Percentiles rank a stretch among this genome's conserved stretches.
phyloP scores from a whole-genome alignment of 2,113 vertebrate genomes.

The Petroica traversi region DNA sequence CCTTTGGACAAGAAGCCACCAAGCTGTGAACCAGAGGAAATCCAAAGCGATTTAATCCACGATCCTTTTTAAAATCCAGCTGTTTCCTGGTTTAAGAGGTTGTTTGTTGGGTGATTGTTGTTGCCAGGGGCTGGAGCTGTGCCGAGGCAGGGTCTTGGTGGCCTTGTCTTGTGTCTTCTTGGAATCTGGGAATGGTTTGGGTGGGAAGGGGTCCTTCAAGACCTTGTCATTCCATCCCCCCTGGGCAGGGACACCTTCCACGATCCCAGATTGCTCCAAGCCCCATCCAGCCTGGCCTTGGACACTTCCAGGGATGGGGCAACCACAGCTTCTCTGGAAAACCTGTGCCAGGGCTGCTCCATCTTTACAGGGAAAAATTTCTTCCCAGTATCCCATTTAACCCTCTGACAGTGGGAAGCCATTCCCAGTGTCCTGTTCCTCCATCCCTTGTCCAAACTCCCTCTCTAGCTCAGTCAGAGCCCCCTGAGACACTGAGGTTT shows the following conservation, averaged over 20 bases:
- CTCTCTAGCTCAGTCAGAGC: not conserved
- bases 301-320: not conserved
- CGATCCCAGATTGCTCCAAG: not conserved
- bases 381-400: not conserved
- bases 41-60: not conserved
- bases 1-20: not conserved
- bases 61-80: not conserved
- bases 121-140: not conserved
- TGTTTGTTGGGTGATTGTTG: not conserved
- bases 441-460: not conserved
- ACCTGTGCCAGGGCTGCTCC: not conserved
- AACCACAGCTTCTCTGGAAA: not conserved
- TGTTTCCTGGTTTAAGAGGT: not conserved
- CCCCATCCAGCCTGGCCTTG: not conserved
- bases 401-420: not conserved
- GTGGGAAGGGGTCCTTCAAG: not conserved
- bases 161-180: not conserved
- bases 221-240: not conserved
- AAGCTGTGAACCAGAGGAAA: not conserved
- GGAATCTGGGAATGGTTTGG: not conserved
- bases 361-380: not conserved
- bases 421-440: rapidly evolving
- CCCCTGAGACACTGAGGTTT: rapidly evolving
- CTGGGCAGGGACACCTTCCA: not conserved
- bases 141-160: not conserved